Conservation (phyloP, 2,888 invertebrate species). For the Epirrhoe tristata region DNA sequence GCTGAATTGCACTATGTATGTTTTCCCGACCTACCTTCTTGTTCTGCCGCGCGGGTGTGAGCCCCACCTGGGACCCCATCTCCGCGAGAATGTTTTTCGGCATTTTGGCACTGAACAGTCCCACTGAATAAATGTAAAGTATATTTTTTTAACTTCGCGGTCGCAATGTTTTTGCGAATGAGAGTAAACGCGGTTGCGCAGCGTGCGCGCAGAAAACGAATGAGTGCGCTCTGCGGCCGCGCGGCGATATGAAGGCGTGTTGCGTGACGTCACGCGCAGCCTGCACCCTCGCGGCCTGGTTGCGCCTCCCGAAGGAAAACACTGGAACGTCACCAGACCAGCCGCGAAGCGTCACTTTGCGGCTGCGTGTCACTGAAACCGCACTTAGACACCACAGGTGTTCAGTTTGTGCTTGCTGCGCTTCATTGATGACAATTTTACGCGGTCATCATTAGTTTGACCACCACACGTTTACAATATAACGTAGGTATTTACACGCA, state of each 20-base stretch:
- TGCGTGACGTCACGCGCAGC: constrained; percentile 57
- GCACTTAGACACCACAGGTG: background rate
- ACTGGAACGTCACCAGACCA: constrained; percentile 16
- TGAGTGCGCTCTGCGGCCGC: constrained; percentile 62
- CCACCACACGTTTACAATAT: background rate
- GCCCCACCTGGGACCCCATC: constrained; percentile 82
- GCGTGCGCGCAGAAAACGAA: constrained; percentile 67
- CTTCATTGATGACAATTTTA: background rate
- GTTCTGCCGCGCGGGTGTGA: constrained; percentile 72
- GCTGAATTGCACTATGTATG: constrained; percentile 14
- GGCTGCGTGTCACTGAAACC: background rate
- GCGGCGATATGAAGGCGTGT: constrained; percentile 64
- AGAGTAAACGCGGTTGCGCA: constrained; percentile 67
- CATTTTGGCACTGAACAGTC: constrained; percentile 69
- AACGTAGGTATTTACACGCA: background rate
- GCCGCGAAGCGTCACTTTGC: background rate
- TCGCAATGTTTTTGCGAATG: constrained; percentile 54
- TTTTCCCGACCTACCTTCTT: constrained; percentile 65
- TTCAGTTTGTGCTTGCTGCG: background rate
- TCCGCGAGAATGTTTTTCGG: constrained; percentile 80
- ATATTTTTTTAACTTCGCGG: constrained; percentile 51
- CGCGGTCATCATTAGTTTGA: background rate
- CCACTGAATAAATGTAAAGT: constrained; percentile 44
- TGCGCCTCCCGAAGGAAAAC: constrained; percentile 23
- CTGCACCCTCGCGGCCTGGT: constrained; percentile 34